Evolutionary conservation across 2,797 vertebrate genomes (phyloP).

Genomic region (Takifugu ocellatus): DNA sequence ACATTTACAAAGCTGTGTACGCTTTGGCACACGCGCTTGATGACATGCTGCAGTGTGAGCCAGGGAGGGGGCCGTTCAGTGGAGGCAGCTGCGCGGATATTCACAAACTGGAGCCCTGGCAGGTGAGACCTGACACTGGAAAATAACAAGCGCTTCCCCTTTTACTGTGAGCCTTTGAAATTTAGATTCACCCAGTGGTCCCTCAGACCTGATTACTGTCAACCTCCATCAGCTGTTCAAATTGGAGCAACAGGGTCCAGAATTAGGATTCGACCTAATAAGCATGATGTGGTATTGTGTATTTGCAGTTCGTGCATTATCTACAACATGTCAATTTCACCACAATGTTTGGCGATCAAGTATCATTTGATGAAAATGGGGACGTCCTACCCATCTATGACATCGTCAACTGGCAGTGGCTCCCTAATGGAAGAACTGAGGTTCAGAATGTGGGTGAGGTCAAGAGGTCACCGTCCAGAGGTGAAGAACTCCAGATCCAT

Average conservation of each 20-base stretch:
- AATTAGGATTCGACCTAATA: no score
- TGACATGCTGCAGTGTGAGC: no score
- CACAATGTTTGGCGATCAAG: slow-evolving; percentile 52
- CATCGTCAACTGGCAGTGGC: slow-evolving; percentile 70
- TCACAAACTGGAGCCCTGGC: no score
- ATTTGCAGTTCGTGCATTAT: slow-evolving; percentile 12
- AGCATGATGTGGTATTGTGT: no score
- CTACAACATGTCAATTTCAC: slow-evolving; percentile 7
- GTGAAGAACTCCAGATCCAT: slow-evolving; percentile 52
- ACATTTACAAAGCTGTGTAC: no score
- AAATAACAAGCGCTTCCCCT: neutral
- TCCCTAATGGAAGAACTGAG: slow-evolving; percentile 46
- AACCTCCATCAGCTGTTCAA: no score
- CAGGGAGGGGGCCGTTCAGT: neutral
- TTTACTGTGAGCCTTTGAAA: no score
- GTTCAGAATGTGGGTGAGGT: slow-evolving; percentile 62
- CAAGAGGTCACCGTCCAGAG: slow-evolving; percentile 37
- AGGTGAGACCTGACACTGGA: neutral
- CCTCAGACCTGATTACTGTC: no score
- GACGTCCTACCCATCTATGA: slow-evolving; percentile 70
- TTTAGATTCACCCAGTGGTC: no score
- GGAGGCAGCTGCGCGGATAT: no score
- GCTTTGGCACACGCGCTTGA: no score
- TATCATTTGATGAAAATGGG: slow-evolving; percentile 72
- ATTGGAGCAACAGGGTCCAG: no score